These are phyloP conservation scores for Eupithecia dodoneata DNA, from an alignment of 2,888 invertebrate genomes.

Conservation along the genomic window DNA sequence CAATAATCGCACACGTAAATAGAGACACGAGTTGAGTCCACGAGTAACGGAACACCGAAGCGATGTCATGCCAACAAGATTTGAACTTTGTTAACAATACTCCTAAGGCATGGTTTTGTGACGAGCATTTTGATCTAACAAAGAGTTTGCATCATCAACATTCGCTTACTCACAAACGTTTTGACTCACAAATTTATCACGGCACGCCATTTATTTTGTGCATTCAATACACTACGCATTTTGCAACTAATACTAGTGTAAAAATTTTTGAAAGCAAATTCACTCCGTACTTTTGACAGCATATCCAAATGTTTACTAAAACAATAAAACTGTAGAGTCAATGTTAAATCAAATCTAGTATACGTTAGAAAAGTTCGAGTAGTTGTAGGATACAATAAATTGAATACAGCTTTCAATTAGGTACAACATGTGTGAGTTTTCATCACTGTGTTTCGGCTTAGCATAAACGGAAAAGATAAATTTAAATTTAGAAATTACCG, in stretches of 20 bases:
- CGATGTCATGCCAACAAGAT: conserved; percentile 79
- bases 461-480: background rate
- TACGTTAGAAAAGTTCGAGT: background rate
- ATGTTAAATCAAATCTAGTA: background rate
- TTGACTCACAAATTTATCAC: conserved; percentile 60
- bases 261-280: conserved; percentile 19
- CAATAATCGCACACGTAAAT: conserved; percentile 50
- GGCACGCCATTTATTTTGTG: conserved; percentile 56
- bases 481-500: background rate
- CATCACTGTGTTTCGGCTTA: background rate
- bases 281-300: background rate
- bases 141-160: conserved; percentile 57
- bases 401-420: background rate
- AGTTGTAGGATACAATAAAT: conserved; percentile 18
- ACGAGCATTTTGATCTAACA: conserved; percentile 73
- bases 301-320: background rate
- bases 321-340: background rate
- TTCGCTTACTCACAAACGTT: conserved; percentile 50
- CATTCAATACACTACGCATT: conserved; percentile 53
- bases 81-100: conserved; percentile 38
- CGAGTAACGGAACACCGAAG: conserved; percentile 46
- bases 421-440: background rate
- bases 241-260: conserved; percentile 47
- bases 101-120: conserved; percentile 76
- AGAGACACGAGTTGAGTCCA: conserved; percentile 44